These are phyloP conservation scores for Illadopsis cleaveri DNA, from an alignment of 2,113 vertebrate genomes.

Conservation along the genomic window DNA sequence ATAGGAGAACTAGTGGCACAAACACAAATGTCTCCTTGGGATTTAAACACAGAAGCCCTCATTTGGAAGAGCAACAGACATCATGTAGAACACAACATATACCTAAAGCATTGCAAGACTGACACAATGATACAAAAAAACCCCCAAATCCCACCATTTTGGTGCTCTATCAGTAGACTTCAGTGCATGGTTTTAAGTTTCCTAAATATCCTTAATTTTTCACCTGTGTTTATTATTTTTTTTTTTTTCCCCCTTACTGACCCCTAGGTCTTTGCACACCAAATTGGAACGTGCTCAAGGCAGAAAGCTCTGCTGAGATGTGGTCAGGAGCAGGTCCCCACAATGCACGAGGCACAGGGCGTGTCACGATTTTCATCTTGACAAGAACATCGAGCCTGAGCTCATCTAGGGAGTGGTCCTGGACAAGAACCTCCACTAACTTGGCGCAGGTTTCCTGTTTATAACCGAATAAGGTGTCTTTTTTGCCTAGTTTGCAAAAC, in stretches of 20 bases:
- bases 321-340: neutral
- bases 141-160: neutral
- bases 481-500: neutral
- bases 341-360: neutral
- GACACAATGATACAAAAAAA: neutral
- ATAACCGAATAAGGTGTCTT: neutral
- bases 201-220: neutral
- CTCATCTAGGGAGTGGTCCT: constrained; percentile 12
- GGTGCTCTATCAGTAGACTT: neutral
- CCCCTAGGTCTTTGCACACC: neutral
- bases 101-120: neutral
- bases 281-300: neutral
- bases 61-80: neutral
- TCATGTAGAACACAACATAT: neutral
- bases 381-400: neutral
- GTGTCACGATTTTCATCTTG: constrained; percentile 7
- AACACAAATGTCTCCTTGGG: neutral
- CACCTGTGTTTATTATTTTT: neutral
- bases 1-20: neutral
- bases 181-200: neutral
- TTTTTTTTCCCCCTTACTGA: neutral
- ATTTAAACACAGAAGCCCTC: neutral
- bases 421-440: constrained; percentile 6
- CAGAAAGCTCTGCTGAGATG: neutral
- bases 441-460: constrained; percentile 36